These are phyloP conservation scores for Onchidella celtica DNA, from an alignment of 2,888 invertebrate species.

Conservation along the genomic window DNA sequence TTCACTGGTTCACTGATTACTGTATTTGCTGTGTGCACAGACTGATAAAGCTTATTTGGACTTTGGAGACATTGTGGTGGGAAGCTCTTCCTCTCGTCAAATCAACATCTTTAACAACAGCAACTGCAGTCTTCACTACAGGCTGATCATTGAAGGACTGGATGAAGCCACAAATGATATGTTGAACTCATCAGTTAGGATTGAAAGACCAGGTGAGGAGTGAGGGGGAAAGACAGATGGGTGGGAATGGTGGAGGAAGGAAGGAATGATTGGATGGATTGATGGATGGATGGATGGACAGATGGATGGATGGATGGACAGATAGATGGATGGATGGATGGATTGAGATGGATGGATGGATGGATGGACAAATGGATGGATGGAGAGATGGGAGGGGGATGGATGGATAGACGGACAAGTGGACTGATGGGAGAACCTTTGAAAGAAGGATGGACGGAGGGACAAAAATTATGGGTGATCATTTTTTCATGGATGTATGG, in stretches of 20 bases:
- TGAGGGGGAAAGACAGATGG: not conserved
- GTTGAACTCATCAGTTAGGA: constrained; percentile 42
- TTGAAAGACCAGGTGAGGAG: constrained; percentile 65
- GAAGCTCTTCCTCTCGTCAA: constrained; percentile 69
- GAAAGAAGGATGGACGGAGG: no score
- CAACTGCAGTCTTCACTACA: constrained; percentile 76
- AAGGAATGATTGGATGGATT: not conserved
- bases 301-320: no score
- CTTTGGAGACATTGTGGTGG: constrained; percentile 78
- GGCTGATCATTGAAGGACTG: constrained; percentile 71
- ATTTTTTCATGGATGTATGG: no score
- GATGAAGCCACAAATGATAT: constrained; percentile 54
- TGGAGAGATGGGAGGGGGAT: no score
- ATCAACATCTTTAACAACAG: constrained; percentile 76
- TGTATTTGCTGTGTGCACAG: no score
- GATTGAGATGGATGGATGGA: no score
- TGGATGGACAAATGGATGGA: no score
- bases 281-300: no score
- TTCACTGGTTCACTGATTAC: no score
- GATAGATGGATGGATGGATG: no score
- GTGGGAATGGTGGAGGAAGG: not conserved
- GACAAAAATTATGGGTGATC: no score
- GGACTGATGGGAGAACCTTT: not conserved
- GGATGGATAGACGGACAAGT: no score
- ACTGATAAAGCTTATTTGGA: constrained; percentile 74